Conservation (phyloP, 1,140 invertebrate genomes). For the Catajapyx aquilonaris region DNA sequence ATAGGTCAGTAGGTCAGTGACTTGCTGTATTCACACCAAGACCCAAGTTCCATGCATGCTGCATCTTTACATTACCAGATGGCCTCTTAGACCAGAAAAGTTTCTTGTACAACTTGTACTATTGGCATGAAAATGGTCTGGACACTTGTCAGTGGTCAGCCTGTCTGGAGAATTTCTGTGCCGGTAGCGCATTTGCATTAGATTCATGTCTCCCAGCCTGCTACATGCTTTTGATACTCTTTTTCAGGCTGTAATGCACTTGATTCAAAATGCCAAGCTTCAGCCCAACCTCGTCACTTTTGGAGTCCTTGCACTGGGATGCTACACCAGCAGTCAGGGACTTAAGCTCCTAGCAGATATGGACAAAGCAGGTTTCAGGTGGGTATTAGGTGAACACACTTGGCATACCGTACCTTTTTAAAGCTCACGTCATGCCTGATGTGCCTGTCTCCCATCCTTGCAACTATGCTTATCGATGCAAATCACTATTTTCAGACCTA, state of each 20-base stretch:
- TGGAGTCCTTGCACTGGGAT: slow-evolving; percentile 60
- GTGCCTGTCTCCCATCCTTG: slow-evolving; percentile 1
- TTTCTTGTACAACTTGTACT: too few species aligned
- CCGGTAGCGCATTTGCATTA: too few species aligned
- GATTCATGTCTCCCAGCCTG: too few species aligned
- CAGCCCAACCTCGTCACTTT: slow-evolving; percentile 59
- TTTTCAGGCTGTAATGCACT: slow-evolving; percentile 31
- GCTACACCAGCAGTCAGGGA: slow-evolving; percentile 33
- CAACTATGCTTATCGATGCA: slow-evolving; percentile 11
- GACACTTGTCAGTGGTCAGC: too few species aligned
- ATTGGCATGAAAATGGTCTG: too few species aligned
- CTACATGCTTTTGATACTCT: too few species aligned
- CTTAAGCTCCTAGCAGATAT: slow-evolving; percentile 42
- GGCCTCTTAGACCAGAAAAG: too few species aligned
- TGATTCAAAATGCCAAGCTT: slow-evolving; percentile 35
- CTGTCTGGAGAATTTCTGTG: too few species aligned
- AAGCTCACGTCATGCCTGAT: background rate
- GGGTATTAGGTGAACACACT: slow-evolving; percentile 6
- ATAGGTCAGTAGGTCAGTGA: too few species aligned
- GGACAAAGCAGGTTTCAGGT: slow-evolving; percentile 37
- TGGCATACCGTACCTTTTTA: slow-evolving; percentile 6
- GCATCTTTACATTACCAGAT: too few species aligned
- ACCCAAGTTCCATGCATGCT: too few species aligned
- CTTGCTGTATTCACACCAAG: too few species aligned
- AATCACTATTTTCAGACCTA: slow-evolving; percentile 29